Evolutionary conservation across 2,888 invertebrate species (phyloP).

Genomic region (Eristalis pertinax): DNA sequence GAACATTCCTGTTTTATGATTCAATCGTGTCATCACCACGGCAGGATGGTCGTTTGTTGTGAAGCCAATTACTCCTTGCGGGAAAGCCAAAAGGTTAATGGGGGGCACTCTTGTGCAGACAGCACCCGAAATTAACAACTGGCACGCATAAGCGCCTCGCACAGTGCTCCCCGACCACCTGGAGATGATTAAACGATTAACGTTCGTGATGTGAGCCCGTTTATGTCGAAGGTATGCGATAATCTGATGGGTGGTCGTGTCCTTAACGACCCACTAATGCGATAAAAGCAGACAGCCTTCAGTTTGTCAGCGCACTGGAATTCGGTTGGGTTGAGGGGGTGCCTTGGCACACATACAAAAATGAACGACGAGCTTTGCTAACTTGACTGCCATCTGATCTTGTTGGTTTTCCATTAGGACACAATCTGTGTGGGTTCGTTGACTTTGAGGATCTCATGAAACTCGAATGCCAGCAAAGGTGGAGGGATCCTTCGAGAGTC

Average conservation of each 20-base stretch:
- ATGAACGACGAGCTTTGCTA: too few relatives aligned
- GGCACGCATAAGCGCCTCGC: slow-evolving; percentile 24
- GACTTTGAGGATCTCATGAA: too few relatives aligned
- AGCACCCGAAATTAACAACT: slow-evolving; percentile 10
- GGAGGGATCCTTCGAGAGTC: too few relatives aligned
- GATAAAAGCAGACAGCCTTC: neutral
- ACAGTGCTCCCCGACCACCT: neutral
- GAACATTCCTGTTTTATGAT: slow-evolving; percentile 11
- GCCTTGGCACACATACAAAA: too few relatives aligned
- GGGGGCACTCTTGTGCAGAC: slow-evolving; percentile 1
- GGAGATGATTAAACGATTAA: slow-evolving; percentile 37
- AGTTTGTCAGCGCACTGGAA: neutral
- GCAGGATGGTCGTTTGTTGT: slow-evolving; percentile 10
- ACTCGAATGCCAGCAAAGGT: neutral
- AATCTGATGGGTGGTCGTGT: slow-evolving; percentile 13
- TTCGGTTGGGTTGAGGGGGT: neutral
- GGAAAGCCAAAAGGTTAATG: slow-evolving; percentile 20
- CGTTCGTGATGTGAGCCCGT: slow-evolving; percentile 33
- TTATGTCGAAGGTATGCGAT: slow-evolving; percentile 7
- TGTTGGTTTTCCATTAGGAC: too few relatives aligned
- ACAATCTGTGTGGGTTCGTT: too few relatives aligned
- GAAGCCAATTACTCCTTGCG: slow-evolving; percentile 10
- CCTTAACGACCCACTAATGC: slow-evolving; percentile 3
- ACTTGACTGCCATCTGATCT: too few relatives aligned
- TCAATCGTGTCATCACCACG: slow-evolving; percentile 32